Evolutionary conservation across 2,113 vertebrate species (phyloP).

Genomic region (Crotophaga sulcirostris): DNA sequence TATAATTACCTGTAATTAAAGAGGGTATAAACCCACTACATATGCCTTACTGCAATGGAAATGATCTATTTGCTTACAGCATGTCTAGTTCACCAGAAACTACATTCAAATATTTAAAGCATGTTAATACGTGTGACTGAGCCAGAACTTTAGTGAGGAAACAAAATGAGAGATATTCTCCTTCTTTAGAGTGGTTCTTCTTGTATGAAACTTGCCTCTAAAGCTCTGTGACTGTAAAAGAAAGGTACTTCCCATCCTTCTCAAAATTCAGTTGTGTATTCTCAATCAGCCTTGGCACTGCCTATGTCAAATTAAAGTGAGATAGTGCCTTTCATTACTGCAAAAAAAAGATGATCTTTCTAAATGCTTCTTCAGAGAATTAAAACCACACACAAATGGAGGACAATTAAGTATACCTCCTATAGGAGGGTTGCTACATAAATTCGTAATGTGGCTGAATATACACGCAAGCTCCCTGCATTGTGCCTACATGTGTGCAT

Average conservation of each 20-base stretch:
- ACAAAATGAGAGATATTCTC: too few relatives aligned
- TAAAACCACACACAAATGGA: not conserved
- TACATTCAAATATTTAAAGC: too few relatives aligned
- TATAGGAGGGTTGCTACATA: accelerated
- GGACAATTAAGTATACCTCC: not conserved
- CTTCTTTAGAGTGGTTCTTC: not conserved
- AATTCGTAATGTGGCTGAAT: not conserved
- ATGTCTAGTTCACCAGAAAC: too few relatives aligned
- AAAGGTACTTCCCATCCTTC: not conserved
- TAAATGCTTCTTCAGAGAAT: too few relatives aligned
- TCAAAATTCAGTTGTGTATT: not conserved
- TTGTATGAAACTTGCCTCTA: not conserved
- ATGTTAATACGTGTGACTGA: not conserved
- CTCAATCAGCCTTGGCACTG: not conserved
- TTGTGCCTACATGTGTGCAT: not conserved
- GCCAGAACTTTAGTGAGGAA: not conserved
- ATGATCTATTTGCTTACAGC: too few relatives aligned
- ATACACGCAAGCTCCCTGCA: not conserved
- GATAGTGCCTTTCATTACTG: not conserved
- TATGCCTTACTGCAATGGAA: not conserved
- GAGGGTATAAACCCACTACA: not conserved
- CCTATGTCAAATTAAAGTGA: not conserved
- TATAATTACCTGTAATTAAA: not conserved
- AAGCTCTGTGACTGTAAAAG: not conserved
- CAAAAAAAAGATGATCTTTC: too few relatives aligned